phyloP scores from a whole-genome alignment of 53 echinoderm and acorn worm genomes.

The Henricia sp. region DNA sequence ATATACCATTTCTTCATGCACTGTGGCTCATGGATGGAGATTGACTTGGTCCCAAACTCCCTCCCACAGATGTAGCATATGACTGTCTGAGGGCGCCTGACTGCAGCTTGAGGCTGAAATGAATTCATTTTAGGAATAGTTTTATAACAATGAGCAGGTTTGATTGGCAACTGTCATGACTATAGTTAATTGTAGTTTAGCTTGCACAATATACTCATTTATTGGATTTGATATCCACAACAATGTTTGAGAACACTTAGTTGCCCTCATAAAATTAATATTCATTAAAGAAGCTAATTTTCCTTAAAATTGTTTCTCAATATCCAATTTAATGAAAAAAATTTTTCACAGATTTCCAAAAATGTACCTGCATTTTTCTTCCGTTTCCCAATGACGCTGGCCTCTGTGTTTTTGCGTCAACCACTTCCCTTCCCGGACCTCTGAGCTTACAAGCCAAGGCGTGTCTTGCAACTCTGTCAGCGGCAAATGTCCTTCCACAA shows the following conservation, averaged over 20 bases:
- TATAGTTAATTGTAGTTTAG: no score
- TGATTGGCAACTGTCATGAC: conserved; percentile 40
- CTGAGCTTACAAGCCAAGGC: conserved; percentile 59
- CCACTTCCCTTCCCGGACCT: conserved; percentile 8
- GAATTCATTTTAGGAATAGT: no score
- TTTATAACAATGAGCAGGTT: no score
- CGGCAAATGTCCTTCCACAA: conserved; percentile 85
- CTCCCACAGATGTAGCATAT: conserved; percentile 94
- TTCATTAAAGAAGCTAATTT: no score
- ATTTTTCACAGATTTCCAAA: background rate
- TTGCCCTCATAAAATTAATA: no score
- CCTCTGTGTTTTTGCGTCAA: background rate
- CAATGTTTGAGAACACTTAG: no score
- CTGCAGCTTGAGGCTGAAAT: conserved; percentile 44
- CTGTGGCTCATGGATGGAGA: conserved; percentile 94
- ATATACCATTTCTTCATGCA: conserved; percentile 97
- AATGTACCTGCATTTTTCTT: conserved; percentile 1
- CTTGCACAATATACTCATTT: no score
- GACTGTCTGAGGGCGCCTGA: conserved; percentile 82
- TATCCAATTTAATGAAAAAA: no score
- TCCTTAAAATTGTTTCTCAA: no score
- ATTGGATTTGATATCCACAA: no score
- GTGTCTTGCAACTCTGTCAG: conserved; percentile 87
- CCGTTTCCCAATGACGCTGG: background rate
- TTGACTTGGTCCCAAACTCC: conserved; percentile 95